These are phyloP conservation scores for Scomber colias DNA, from an alignment of 2,113 vertebrate species.

Conservation along the genomic window DNA sequence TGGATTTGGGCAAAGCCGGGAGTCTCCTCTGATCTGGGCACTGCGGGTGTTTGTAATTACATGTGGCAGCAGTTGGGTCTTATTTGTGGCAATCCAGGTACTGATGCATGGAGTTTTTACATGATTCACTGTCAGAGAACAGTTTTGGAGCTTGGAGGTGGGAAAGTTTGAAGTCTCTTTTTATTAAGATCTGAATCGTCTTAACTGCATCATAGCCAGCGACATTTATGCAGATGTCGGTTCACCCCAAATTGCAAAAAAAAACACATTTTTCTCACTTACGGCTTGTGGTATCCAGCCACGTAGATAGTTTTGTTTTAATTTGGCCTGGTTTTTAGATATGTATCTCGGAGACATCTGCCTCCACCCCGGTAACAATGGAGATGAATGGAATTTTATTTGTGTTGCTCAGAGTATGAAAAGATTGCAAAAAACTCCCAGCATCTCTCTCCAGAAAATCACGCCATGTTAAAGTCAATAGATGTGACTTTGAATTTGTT, in stretches of 20 bases:
- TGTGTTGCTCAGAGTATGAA: not conserved
- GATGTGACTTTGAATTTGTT: not conserved
- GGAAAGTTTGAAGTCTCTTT: conserved; percentile 45
- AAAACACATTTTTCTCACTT: not conserved
- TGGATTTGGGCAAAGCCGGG: conserved; percentile 46
- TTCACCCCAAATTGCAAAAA: not conserved
- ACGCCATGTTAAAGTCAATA: not conserved
- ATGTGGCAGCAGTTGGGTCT: conserved; percentile 42
- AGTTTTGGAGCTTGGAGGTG: conserved; percentile 37
- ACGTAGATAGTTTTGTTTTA: conserved; percentile 15
- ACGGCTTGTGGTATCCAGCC: not conserved
- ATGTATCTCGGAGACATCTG: conserved; percentile 5
- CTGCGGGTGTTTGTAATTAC: conserved; percentile 68
- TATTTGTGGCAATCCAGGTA: conserved; percentile 53
- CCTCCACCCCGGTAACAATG: not conserved
- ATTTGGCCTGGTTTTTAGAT: conserved; percentile 11
- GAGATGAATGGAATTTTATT: not conserved
- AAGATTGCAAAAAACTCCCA: not conserved
- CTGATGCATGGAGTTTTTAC: conserved; percentile 52
- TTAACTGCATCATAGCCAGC: conserved; percentile 5
- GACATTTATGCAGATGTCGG: not conserved
- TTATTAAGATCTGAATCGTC: conserved; percentile 26
- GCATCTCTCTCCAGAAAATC: not conserved
- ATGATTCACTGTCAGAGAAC: conserved; percentile 48
- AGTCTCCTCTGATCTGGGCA: conserved; percentile 64